Evolutionary conservation across 30 jellyfish, hydroid and myxozoan genomes (phyloP).

Genomic region (Aurelia aurita complex sp. Pacific): DNA sequence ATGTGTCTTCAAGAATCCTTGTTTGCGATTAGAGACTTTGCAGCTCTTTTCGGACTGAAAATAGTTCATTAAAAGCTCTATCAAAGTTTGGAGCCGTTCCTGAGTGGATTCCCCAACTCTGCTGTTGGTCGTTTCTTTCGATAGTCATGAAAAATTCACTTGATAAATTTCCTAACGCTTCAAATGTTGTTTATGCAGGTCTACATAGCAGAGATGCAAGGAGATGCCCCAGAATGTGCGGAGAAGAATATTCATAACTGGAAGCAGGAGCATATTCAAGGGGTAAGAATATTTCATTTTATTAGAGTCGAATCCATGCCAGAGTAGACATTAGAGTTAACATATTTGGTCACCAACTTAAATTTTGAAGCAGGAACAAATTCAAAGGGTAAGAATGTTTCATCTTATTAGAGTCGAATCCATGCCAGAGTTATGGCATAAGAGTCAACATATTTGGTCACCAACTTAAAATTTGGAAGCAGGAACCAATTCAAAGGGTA

Average conservation of each 20-base stretch:
- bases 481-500: constrained; percentile 83
- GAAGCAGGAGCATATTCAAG: constrained; percentile 76
- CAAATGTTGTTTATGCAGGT: constrained; percentile 38
- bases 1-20: too few relatives aligned
- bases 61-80: too few relatives aligned
- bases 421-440: not conserved
- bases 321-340: not conserved
- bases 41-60: too few relatives aligned
- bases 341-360: too few relatives aligned
- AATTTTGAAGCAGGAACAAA: constrained; percentile 68
- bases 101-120: too few relatives aligned
- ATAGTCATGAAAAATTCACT: too few relatives aligned
- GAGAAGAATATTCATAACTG: constrained; percentile 90
- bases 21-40: too few relatives aligned
- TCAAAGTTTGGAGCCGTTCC: too few relatives aligned
- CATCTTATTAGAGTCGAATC: too few relatives aligned
- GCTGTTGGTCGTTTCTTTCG: too few relatives aligned
- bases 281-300: constrained; percentile 28
- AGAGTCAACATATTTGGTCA: not conserved
- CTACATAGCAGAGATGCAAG: constrained; percentile 86
- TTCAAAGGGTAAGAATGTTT: constrained; percentile 75
- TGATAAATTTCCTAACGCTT: too few relatives aligned
- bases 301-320: not conserved
- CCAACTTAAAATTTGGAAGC: constrained; percentile 31
- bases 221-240: constrained; percentile 81